Evolutionary conservation across 2,113 vertebrate species (phyloP), one percentile per base, ranked within the genome.

Genomic region (Perca fluviatilis): DNA sequence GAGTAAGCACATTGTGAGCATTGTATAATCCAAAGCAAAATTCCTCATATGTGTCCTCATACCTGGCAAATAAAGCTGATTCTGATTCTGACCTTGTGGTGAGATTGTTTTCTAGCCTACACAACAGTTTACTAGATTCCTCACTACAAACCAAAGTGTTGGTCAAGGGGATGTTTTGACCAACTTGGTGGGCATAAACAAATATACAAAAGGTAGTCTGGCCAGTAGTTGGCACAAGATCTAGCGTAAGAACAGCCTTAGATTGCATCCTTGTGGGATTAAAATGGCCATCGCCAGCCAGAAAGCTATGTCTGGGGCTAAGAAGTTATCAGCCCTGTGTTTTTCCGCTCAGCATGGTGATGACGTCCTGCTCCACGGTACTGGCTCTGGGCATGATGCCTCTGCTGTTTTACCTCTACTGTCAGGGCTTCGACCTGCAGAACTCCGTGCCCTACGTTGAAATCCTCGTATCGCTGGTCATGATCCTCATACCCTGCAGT

Each of bases 381-480:
- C 80, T 93, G 88, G 96, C 95, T 36, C 88, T 96, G 84, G 97
- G 94, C 74, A 93, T 97, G 95, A 96, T 96, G 96, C 96, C 97
- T 14, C 95, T 98, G 62, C 94, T 97, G 58, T 91, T 98, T 46
- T 95, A 91, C 77, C 1, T 97, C 68, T 97, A 97, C 91, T 95
- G 83, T 3, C 90, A 90, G 86, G 96, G 95, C 47, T 91, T 97
- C 10, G 9, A 90, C 54, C 81, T 96, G 82, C 89, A 94, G 77
- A 65, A 63, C 23, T 91, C 90, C 15, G 86, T 99, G 21, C 97
- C 97, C 50, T 97, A 96, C 16, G 40, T 23, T 23, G 74, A 90
- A 64, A 96, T 97, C 74, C 49, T 87, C 1, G 0, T 94, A 6
- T 93, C 95, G 9, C 86, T 97, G 72, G 21, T 92, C 84, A 75